Evolutionary conservation across 1,140 invertebrate genomes (phyloP).

Genomic region (Cepaea nemoralis): DNA sequence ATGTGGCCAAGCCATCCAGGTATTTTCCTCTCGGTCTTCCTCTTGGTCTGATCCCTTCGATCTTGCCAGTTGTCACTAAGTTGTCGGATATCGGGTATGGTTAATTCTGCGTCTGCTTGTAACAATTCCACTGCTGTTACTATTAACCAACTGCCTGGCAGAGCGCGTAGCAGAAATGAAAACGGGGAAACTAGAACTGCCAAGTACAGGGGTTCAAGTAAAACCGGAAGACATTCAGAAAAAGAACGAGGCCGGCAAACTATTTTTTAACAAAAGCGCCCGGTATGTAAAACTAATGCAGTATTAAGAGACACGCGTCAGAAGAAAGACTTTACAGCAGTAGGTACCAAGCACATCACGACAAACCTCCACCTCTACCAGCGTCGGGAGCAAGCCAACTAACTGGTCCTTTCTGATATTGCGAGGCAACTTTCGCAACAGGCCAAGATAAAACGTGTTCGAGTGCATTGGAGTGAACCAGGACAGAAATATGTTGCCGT

Average conservation of each 20-base stretch:
- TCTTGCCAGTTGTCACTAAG: no score
- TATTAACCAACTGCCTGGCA: not conserved
- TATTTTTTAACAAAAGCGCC: not conserved
- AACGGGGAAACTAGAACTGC: no score
- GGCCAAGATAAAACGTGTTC: not conserved
- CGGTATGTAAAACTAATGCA: no score
- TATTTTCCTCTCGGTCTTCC: no score
- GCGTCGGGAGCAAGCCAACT: not conserved
- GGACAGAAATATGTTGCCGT: not conserved
- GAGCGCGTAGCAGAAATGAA: no score
- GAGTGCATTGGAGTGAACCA: not conserved
- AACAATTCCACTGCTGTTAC: not conserved
- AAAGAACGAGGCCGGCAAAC: not conserved
- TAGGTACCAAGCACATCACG: not conserved
- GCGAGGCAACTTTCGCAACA: not conserved
- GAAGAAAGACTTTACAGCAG: not conserved
- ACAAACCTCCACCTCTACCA: not conserved
- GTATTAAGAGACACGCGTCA: no score
- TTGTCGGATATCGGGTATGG: not conserved
- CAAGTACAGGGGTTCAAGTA: not conserved
- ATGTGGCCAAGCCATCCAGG: no score
- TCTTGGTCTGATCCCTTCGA: no score
- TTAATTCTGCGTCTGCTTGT: not conserved
- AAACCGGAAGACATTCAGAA: not conserved
- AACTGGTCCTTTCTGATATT: not conserved